A percentile compares a stretch with the other conserved stretches of the same genome.
Evolutionary conservation across 2,888 invertebrate species (phyloP).

Genomic region (Himalopsyche japonica): DNA sequence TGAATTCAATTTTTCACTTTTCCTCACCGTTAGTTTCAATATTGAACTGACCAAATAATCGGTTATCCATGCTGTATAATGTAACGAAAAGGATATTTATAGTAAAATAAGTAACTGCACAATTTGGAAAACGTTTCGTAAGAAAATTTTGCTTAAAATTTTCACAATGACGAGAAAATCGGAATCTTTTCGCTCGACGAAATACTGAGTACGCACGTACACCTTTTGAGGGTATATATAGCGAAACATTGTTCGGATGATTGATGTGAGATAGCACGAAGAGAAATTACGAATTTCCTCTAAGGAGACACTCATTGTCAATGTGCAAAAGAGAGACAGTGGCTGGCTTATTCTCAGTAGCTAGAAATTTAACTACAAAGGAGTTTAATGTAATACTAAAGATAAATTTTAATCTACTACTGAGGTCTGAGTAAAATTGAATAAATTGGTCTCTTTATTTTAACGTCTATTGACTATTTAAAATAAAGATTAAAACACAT

Average conservation of each 20-base stretch:
- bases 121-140: neutral
- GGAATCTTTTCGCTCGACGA: neutral
- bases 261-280: conserved; percentile 26
- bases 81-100: too few species aligned
- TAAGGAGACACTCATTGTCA: conserved; percentile 17
- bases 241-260: conserved; percentile 19
- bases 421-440: too few species aligned
- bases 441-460: too few species aligned
- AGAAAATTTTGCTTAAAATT: neutral
- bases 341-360: neutral
- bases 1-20: too few species aligned
- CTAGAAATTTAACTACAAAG: neutral
- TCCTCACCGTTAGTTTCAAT: too few species aligned
- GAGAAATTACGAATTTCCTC: conserved; percentile 25
- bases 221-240: neutral
- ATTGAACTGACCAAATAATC: too few species aligned
- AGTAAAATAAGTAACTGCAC: too few species aligned
- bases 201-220: neutral
- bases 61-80: too few species aligned
- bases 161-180: neutral
- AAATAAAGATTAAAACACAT: too few species aligned
- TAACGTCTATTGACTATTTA: too few species aligned
- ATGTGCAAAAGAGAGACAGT: neutral
- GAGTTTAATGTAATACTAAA: neutral
- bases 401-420: too few species aligned